Evolutionary conservation across 1,140 invertebrate species (phyloP).

Genomic region (Scaptomyza graminum): DNA sequence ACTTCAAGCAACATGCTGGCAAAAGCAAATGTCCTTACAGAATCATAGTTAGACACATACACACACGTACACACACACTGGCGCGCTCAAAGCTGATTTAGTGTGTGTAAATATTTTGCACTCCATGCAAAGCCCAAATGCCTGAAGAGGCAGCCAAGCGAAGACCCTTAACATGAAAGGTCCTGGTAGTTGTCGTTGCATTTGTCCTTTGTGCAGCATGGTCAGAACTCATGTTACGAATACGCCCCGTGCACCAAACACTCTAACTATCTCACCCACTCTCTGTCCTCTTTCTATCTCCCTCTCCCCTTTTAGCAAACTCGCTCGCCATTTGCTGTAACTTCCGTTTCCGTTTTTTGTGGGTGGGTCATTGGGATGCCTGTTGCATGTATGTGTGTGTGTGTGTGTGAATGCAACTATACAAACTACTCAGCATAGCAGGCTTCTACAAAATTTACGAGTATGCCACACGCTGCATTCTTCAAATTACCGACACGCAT

Average conservation of each 20-base stretch:
- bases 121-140: conserved; percentile 50
- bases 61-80: conserved; percentile 13
- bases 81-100: conserved; percentile 56
- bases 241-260: conserved; percentile 36
- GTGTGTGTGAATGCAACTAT: conserved; percentile 14
- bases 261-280: conserved; percentile 16
- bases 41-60: conserved; percentile 2
- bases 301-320: conserved; percentile 21
- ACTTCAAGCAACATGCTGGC: neutral
- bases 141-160: conserved; percentile 18
- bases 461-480: conserved; percentile 70
- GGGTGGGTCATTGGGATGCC: conserved; percentile 43
- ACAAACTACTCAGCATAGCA: conserved; percentile 54
- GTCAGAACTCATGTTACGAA: conserved; percentile 69
- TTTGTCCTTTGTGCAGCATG: conserved; percentile 58
- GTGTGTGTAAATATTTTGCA: conserved; percentile 80
- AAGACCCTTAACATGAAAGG: conserved; percentile 53
- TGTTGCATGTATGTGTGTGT: conserved; percentile 15
- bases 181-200: conserved; percentile 40
- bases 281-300: conserved; percentile 3
- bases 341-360: conserved; percentile 67
- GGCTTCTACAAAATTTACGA: conserved; percentile 70
- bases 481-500: conserved; percentile 80
- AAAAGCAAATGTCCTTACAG: neutral
- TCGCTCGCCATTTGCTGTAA: conserved; percentile 75